phyloP scores from a whole-genome alignment of 2,113 vertebrate genomes.

The Pterocles gutturalis region DNA sequence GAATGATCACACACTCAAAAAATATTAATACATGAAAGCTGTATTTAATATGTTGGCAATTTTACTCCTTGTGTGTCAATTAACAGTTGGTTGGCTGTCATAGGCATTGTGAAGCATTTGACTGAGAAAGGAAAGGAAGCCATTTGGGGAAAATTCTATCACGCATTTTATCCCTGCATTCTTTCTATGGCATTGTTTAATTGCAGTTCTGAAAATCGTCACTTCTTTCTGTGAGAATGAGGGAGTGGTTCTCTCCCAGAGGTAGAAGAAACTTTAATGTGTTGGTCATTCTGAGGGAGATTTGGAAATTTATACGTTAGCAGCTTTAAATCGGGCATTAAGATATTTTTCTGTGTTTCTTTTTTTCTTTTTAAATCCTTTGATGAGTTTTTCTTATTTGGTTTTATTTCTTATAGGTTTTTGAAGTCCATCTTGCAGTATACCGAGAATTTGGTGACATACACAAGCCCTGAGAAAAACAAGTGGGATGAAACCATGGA shows the following conservation, averaged over 20 bases:
- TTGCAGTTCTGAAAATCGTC: not conserved
- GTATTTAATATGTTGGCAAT: not conserved
- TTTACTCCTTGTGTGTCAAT: not conserved
- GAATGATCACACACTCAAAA: not conserved
- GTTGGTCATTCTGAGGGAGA: not conserved
- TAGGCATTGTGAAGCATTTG: not conserved
- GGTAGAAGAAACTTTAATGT: not conserved
- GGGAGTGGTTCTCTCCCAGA: not conserved
- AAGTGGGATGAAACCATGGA: conserved; percentile 73
- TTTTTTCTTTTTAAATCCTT: not conserved
- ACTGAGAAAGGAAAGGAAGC: not conserved
- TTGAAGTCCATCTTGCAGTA: conserved; percentile 76
- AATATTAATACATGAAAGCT: not conserved
- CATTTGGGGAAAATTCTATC: not conserved
- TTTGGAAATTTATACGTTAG: not conserved
- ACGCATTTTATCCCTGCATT: not conserved
- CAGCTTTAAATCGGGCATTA: not conserved
- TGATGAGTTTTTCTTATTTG: not conserved
- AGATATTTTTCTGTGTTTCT: not conserved
- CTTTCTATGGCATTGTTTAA: not conserved
- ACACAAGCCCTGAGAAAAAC: conserved; percentile 75
- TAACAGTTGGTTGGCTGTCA: not conserved
- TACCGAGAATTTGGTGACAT: conserved; percentile 76
- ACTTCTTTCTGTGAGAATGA: not conserved
- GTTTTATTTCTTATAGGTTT: conserved; percentile 62